These are phyloP conservation scores for Caranx melampygus DNA, from an alignment of 2,113 vertebrate genomes.

Conservation along the genomic window DNA sequence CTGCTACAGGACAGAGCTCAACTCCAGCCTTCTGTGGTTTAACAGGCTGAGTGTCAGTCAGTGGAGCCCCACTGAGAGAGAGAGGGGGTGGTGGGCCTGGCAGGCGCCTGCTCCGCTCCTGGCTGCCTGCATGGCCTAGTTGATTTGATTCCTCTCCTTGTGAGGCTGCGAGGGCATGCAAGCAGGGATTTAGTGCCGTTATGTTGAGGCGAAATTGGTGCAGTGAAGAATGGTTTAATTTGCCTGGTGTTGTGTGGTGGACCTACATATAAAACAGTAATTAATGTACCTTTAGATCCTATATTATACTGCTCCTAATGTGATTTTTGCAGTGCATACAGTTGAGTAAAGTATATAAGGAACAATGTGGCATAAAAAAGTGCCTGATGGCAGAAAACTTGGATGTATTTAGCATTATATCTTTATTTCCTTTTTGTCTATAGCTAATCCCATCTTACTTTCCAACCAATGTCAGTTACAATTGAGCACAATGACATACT, in stretches of 20 bases:
- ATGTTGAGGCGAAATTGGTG: slow-evolving; percentile 44
- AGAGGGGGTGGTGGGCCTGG: slow-evolving; percentile 47
- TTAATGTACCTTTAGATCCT: neutral
- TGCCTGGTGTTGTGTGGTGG: neutral
- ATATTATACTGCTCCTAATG: neutral
- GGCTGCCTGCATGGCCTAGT: slow-evolving; percentile 66
- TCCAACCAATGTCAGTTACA: neutral
- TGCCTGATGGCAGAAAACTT: neutral
- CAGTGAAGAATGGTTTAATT: slow-evolving; percentile 25
- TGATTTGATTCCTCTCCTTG: slow-evolving; percentile 58
- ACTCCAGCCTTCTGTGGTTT: slow-evolving; percentile 53
- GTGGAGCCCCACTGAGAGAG: slow-evolving; percentile 61
- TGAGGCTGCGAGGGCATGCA: slow-evolving; percentile 15
- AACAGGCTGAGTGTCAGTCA: slow-evolving; percentile 56
- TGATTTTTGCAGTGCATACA: neutral
- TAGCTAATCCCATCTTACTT: neutral
- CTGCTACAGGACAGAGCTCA: slow-evolving; percentile 54
- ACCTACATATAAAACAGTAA: slow-evolving; percentile 12
- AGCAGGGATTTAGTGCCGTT: slow-evolving; percentile 43
- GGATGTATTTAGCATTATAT: neutral
- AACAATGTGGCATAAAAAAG: neutral
- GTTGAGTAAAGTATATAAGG: neutral
- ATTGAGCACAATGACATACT: neutral
- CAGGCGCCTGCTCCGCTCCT: slow-evolving; percentile 45
- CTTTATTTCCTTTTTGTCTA: neutral